These are phyloP conservation scores for Psilopsiagon aymara DNA, from an alignment of 2,113 vertebrate species.

Conservation along the genomic window DNA sequence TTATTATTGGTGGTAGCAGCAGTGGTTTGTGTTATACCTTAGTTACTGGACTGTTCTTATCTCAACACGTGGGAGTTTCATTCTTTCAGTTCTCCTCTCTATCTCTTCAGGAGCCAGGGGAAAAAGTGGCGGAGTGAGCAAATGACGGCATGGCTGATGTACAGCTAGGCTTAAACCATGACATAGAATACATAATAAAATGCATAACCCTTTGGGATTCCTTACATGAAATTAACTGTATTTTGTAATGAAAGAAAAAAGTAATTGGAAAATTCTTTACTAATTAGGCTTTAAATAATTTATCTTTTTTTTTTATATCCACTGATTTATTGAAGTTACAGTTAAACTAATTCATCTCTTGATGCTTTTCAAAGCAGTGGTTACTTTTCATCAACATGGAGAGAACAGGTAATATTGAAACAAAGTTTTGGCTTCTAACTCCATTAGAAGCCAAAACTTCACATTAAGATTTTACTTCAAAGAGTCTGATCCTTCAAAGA, in stretches of 20 bases:
- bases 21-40: no score
- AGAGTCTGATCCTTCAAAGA: not conserved
- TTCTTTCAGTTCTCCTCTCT: no score
- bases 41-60: no score
- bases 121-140: no score
- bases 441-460: not conserved
- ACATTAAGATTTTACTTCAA: not conserved
- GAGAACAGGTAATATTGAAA: not conserved
- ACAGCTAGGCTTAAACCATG: no score
- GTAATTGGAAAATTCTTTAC: not conserved
- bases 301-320: not conserved
- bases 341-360: not conserved
- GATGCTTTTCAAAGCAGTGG: not conserved
- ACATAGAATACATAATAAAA: not conserved
- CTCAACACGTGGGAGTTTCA: no score
- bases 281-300: not conserved
- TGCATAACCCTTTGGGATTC: not conserved
- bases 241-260: not conserved
- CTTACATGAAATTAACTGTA: not conserved
- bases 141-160: no score
- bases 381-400: not conserved
- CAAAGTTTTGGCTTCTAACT: no score
- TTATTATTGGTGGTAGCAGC: no score
- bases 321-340: not conserved
- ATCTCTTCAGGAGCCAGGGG: no score